phyloP scores from a whole-genome alignment of 2,888 invertebrate species.

The Temnothorax rugatulus region DNA sequence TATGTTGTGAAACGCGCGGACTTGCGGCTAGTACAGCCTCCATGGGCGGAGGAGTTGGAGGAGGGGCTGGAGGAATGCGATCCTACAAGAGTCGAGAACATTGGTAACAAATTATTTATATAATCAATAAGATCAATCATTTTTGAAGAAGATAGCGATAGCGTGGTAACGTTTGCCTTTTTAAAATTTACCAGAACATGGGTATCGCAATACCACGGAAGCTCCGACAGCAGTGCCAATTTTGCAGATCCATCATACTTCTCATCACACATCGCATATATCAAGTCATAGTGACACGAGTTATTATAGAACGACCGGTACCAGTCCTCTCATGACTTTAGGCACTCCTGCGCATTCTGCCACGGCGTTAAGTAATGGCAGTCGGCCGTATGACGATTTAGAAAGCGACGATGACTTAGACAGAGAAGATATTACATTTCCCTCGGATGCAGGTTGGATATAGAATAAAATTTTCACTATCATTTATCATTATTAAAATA shows the following conservation, averaged over 20 bases:
- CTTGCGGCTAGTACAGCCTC: slow-evolving; percentile 95
- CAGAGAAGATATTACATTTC: slow-evolving; percentile 94
- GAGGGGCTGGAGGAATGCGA: slow-evolving; percentile 87
- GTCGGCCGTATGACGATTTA: slow-evolving; percentile 92
- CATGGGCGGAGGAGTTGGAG: slow-evolving; percentile 98
- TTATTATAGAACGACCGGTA: slow-evolving; percentile 88
- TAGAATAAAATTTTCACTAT: slow-evolving; percentile 11
- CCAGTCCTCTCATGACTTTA: slow-evolving; percentile 88
- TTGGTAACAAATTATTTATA: slow-evolving; percentile 72
- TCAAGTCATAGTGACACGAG: slow-evolving; percentile 80
- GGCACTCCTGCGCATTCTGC: slow-evolving; percentile 86
- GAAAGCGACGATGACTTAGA: slow-evolving; percentile 97
- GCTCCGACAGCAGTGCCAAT: slow-evolving; percentile 81
- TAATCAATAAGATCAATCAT: not conserved
- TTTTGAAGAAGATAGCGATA: not conserved
- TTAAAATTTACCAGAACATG: slow-evolving; percentile 77
- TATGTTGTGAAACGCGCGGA: slow-evolving; percentile 95
- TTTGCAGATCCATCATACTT: slow-evolving; percentile 81
- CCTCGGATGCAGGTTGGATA: slow-evolving; percentile 90
- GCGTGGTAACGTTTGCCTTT: not conserved
- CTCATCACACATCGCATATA: slow-evolving; percentile 81
- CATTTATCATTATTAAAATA: not conserved
- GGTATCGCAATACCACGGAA: slow-evolving; percentile 83
- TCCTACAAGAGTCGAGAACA: slow-evolving; percentile 84
- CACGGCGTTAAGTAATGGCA: slow-evolving; percentile 89